Base-by-base conservation (phyloP, 2,113 vertebrate genomes). In the Oenanthe melanoleuca region DNA sequence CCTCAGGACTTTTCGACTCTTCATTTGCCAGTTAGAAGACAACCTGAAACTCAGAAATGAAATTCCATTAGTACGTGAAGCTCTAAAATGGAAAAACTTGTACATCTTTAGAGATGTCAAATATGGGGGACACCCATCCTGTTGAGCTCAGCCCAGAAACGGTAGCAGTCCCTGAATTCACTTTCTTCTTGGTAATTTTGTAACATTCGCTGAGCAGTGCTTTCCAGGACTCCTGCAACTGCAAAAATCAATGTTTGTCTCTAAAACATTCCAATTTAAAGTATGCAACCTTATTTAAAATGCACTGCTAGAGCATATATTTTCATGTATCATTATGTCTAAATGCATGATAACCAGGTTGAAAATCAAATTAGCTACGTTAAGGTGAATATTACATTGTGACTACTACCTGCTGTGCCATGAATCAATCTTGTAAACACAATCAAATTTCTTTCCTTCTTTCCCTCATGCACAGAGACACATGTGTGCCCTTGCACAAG, bases 361-460 rank as follows among this genome's bases (percentile, higher is more conserved):
- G 97, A 98, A 98, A 98, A 98, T 98, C 98, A 98, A 98, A 99
- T 99, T 98, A 99, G 98, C 97, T 98, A 63, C 89, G 95, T 97
- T 97, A 98, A 97, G 97, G 95, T 97, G 98, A 96, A 96, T 98
- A 98, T 97, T 97, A 97, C 89, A 97, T 98, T 98, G 98, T 97
- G 97, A 98, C 97, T 97, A 60, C 97, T 97, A 95, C 99, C 98
- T 98, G 98, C 99, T 98, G 98, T 98, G 98, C 98, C 97, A 96
- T 37, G 96, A 99, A 99, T 98, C 97, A 98, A 97, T 97, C 97
- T 97, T 96, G 98, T 98, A 99, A 98, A 99, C 98, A 98, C 95
- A 97, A 97, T 97, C 97, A 97, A 96, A 97, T 89, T 92, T 95
- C 93, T 95, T 84, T 86, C 92, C 73, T 81, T 60, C 86, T 90